Percentiles rank a stretch among this genome's conserved stretches.
Conservation (phyloP, 2,888 invertebrate species). For the Microctonus hyperodae region DNA sequence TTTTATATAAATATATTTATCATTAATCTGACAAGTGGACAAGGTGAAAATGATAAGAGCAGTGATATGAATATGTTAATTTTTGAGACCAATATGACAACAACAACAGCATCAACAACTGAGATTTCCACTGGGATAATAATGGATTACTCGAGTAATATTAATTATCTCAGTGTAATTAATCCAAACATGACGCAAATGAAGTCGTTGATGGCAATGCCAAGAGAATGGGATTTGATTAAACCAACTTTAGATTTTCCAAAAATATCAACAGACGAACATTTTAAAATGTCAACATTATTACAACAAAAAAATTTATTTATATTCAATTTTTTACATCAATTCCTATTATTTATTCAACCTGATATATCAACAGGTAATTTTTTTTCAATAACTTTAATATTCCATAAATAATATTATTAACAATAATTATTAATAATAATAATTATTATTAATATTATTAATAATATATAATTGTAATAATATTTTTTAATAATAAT, state of each 20-base stretch:
- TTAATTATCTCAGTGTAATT: background rate
- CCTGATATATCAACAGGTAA: constrained; percentile 74
- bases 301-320: constrained; percentile 70
- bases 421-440: too few relatives aligned
- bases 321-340: constrained; percentile 71
- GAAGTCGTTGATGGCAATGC: constrained; percentile 44
- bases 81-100: background rate
- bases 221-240: constrained; percentile 48
- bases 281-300: constrained; percentile 63
- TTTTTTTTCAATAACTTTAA: too few relatives aligned
- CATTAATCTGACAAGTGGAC: background rate
- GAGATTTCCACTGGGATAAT: background rate
- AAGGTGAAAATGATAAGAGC: background rate
- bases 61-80: background rate
- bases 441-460: too few relatives aligned
- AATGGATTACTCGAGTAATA: background rate
- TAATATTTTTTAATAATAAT: too few relatives aligned
- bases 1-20: background rate
- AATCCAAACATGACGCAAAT: constrained; percentile 50
- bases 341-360: constrained; percentile 70
- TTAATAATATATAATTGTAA: too few relatives aligned
- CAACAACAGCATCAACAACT: too few relatives aligned
- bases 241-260: constrained; percentile 53
- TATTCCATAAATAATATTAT: too few relatives aligned
- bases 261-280: constrained; percentile 48